phyloP scores from a whole-genome alignment of 2,113 vertebrate genomes.

The Spea multiplicata region DNA sequence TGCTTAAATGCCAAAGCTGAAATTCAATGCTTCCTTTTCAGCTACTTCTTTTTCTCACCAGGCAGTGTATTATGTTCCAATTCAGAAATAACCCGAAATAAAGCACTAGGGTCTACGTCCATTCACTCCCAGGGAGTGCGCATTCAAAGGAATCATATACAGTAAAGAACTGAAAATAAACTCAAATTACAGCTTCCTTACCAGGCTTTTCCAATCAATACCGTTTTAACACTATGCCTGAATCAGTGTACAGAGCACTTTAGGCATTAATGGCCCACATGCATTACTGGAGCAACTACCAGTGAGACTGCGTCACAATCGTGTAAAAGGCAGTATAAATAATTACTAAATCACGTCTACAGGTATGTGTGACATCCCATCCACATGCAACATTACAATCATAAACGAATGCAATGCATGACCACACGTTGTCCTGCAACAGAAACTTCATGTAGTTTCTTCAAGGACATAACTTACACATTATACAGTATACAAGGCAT shows the following conservation, averaged over 20 bases:
- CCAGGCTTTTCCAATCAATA: slow-evolving; percentile 4
- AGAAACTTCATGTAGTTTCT: too few species aligned
- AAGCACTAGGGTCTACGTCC: not conserved
- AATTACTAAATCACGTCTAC: too few species aligned
- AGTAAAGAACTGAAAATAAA: slow-evolving; percentile 21
- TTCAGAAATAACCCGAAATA: not conserved
- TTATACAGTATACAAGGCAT: too few species aligned
- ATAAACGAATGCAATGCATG: too few species aligned
- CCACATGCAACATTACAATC: too few species aligned
- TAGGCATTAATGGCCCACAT: not conserved
- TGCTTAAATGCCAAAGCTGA: slow-evolving; percentile 13
- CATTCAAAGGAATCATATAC: slow-evolving; percentile 5
- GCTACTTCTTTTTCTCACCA: slow-evolving; percentile 1
- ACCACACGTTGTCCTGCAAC: too few species aligned
- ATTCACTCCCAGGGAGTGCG: not conserved
- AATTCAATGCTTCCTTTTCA: slow-evolving; percentile 27
- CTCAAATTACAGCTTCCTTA: slow-evolving; percentile 8
- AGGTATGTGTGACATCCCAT: too few species aligned
- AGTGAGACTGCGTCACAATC: too few species aligned
- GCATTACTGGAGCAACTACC: not conserved
- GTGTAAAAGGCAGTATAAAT: too few species aligned
- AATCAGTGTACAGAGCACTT: not conserved
- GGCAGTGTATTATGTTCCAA: slow-evolving; percentile 5
- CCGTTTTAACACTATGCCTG: not conserved
- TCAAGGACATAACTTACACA: too few species aligned